These are phyloP conservation scores for Xanthorhoe spadicearia DNA, from an alignment of 2,888 invertebrate species.

Conservation along the genomic window DNA sequence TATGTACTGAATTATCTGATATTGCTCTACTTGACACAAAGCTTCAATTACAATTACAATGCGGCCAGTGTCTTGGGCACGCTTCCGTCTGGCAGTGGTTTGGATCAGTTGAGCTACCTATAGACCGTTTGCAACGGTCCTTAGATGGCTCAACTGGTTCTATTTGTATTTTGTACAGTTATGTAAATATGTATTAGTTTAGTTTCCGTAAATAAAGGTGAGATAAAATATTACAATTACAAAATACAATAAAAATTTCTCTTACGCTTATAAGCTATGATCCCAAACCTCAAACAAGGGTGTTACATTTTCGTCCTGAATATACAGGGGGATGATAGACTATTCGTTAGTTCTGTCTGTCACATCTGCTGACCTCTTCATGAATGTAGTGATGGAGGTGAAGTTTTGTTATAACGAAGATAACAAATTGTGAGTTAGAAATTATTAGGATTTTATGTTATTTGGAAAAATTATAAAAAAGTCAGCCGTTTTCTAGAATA, in stretches of 20 bases:
- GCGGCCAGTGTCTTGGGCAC: no score
- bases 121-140: no score
- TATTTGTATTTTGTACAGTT: no score
- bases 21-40: not conserved
- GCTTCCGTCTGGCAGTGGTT: no score
- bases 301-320: conserved; percentile 15
- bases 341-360: conserved; percentile 19
- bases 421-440: not conserved
- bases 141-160: no score
- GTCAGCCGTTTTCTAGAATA: no score
- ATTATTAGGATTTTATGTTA: not conserved
- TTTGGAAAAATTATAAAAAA: no score
- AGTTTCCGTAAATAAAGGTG: no score
- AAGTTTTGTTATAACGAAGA: conserved; percentile 3
- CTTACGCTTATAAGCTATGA: not conserved
- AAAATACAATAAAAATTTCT: no score
- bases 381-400: conserved; percentile 9
- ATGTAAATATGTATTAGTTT: no score
- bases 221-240: no score
- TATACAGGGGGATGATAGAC: conserved; percentile 21
- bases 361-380: conserved; percentile 13
- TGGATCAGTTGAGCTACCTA: no score
- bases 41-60: not conserved
- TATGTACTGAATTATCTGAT: not conserved
- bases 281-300: conserved; percentile 31